phyloP scores from a whole-genome alignment of 2,113 vertebrate species.

The Dendrocopos noguchii region DNA sequence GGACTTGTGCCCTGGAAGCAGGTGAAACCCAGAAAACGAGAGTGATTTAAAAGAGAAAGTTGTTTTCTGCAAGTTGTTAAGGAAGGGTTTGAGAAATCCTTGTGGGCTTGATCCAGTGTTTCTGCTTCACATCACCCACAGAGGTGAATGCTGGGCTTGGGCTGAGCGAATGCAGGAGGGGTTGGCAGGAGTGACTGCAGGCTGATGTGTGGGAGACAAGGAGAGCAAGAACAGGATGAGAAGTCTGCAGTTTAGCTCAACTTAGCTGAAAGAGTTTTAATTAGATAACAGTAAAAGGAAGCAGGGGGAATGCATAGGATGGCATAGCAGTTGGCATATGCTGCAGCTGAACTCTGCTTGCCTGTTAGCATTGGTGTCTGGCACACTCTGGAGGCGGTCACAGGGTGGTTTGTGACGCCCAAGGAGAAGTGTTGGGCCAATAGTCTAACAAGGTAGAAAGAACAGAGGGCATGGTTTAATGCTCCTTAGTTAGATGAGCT shows the following conservation, averaged over 20 bases:
- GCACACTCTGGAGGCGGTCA: not conserved
- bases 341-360: not conserved
- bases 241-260: not conserved
- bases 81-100: not conserved
- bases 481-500: not conserved
- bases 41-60: not conserved
- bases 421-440: not conserved
- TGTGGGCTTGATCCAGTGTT: not conserved
- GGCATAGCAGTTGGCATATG: rapidly evolving
- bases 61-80: not conserved
- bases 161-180: not conserved
- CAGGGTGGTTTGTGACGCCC: not conserved
- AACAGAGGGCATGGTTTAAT: not conserved
- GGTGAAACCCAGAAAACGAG: not conserved
- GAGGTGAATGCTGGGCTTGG: not conserved
- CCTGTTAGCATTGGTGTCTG: rapidly evolving
- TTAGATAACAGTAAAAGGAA: not conserved
- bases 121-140: not conserved
- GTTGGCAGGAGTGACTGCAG: not conserved
- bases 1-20: not conserved
- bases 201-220: not conserved
- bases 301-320: not conserved
- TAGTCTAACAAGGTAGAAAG: not conserved
- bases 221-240: not conserved
- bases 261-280: not conserved